These are phyloP conservation scores for Parapsyche elsis DNA, from an alignment of 1,140 invertebrate species.

Conservation along the genomic window DNA sequence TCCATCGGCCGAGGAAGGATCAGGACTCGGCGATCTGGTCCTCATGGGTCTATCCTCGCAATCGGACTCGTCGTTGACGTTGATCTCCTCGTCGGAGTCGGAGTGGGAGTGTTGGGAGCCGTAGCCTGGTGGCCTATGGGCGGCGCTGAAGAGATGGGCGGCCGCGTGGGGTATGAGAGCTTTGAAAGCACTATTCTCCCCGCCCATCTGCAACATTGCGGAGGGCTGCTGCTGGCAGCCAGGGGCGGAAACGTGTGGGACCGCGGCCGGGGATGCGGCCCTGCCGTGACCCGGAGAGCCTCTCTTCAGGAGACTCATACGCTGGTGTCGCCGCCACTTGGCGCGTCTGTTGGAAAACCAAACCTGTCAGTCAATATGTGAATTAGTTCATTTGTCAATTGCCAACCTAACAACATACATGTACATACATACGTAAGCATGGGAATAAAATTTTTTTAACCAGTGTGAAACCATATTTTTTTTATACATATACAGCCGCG, in stretches of 20 bases:
- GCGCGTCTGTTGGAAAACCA: constrained; percentile 99
- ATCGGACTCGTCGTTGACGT: constrained; percentile 74
- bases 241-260: constrained; percentile 66
- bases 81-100: constrained; percentile 78
- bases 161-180: constrained; percentile 70
- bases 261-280: constrained; percentile 67
- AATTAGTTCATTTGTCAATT: constrained; percentile 56
- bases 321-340: constrained; percentile 95
- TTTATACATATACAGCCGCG: no score
- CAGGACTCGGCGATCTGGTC: constrained; percentile 61
- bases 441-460: no score
- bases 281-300: constrained; percentile 58
- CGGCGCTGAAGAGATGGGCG: constrained; percentile 60
- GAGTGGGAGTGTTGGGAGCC: constrained; percentile 68
- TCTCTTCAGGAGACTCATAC: constrained; percentile 91
- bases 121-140: constrained; percentile 51
- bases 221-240: constrained; percentile 14
- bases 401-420: neutral
- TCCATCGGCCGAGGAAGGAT: constrained; percentile 49
- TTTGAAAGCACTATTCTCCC: constrained; percentile 88
- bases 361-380: constrained; percentile 76
- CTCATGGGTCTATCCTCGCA: constrained; percentile 59
- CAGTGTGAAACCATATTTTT: no score
- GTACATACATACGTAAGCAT: constrained; percentile 9
- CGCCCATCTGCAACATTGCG: constrained; percentile 74